Evolutionary conservation across 2,113 vertebrate species (phyloP).

Genomic region (Thryonomys swinderianus): DNA sequence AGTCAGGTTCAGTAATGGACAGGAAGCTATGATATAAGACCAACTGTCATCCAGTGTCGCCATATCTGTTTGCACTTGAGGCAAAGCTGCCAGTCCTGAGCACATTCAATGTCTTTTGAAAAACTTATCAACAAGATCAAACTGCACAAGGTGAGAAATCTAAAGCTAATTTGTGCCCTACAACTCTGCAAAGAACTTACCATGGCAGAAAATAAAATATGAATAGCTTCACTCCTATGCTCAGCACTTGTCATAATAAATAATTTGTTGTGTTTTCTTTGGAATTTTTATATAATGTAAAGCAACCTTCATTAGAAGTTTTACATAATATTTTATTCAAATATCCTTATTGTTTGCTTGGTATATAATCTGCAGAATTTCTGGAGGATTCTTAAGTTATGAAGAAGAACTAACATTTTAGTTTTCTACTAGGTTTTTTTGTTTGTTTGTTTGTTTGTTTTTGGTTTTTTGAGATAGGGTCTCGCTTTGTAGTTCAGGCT

Average conservation of each 20-base stretch:
- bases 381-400: neutral
- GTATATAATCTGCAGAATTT: neutral
- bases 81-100: constrained; percentile 35
- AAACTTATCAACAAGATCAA: constrained; percentile 65
- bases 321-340: constrained; percentile 31
- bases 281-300: constrained; percentile 44
- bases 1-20: constrained; percentile 40
- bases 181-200: constrained; percentile 19
- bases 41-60: constrained; percentile 48
- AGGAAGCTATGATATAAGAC: constrained; percentile 12
- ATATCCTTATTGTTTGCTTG: neutral
- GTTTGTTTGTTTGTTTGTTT: no score
- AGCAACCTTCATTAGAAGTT: neutral
- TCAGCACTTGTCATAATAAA: constrained; percentile 26
- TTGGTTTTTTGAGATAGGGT: no score
- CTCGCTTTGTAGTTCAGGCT: no score
- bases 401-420: neutral
- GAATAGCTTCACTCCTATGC: constrained; percentile 28
- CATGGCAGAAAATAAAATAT: constrained; percentile 68
- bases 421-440: neutral
- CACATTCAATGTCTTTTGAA: constrained; percentile 55
- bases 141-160: constrained; percentile 46
- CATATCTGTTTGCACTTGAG: neutral
- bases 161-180: neutral
- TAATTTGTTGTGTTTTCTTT: constrained; percentile 41